Evolutionary conservation across 2,888 invertebrate genomes (phyloP).

Genomic region (Amorpha juglandis): DNA sequence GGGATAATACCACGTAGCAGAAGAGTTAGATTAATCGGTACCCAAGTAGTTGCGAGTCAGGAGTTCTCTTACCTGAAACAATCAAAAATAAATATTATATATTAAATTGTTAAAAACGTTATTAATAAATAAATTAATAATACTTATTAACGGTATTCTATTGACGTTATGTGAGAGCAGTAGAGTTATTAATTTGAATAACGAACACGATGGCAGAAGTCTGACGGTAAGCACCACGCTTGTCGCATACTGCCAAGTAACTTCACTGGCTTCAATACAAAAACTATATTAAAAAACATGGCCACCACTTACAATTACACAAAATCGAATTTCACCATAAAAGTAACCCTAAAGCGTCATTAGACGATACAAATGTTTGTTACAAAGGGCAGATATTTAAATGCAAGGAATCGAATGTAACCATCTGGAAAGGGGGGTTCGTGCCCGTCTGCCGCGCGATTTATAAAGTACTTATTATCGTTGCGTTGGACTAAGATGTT

Average conservation of each 20-base stretch:
- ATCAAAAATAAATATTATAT: constrained; percentile 38
- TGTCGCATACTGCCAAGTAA: no score
- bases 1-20: no score
- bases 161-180: no score
- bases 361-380: constrained; percentile 1
- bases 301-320: no score
- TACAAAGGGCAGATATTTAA: constrained; percentile 55
- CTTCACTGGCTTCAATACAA: no score
- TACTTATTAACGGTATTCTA: no score
- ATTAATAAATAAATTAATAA: no score
- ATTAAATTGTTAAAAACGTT: background rate
- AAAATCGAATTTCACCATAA: background rate
- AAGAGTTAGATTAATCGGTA: no score
- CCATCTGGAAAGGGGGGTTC: constrained; percentile 66
- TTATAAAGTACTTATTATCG: constrained; percentile 61
- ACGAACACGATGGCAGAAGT: no score
- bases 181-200: no score
- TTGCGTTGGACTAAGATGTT: constrained; percentile 38
- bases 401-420: constrained; percentile 53
- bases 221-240: no score
- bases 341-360: background rate
- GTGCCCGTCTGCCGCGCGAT: constrained; percentile 49
- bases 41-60: background rate
- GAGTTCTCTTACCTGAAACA: constrained; percentile 59
- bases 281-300: no score